Conservation (phyloP, 2,797 vertebrate genomes). For the Apogon talboti region DNA sequence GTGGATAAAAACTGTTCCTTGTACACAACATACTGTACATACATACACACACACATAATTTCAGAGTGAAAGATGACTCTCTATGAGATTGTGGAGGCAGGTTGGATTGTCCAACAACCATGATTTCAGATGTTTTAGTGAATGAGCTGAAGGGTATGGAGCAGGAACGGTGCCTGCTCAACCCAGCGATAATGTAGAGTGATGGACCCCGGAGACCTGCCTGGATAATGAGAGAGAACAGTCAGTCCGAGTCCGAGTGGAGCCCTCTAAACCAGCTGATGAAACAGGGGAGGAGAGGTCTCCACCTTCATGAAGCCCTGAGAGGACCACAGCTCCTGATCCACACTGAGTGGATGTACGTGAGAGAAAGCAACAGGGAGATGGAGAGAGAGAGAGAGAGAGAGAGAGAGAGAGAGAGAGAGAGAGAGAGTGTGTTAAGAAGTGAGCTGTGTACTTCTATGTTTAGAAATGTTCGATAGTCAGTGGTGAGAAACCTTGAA, state of each 20-base stretch:
- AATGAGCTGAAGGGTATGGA: not conserved
- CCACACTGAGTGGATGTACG: constrained; percentile 19
- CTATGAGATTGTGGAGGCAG: no score
- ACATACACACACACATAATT: no score
- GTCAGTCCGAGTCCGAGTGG: constrained; percentile 40
- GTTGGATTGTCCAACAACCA: no score
- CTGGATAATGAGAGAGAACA: constrained; percentile 49
- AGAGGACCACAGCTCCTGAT: constrained; percentile 36
- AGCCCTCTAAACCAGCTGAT: constrained; percentile 50
- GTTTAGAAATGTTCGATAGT: constrained; percentile 29
- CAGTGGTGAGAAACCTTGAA: constrained; percentile 12
- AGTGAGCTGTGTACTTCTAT: constrained; percentile 13
- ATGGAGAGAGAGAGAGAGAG: no score
- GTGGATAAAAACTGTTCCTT: no score
- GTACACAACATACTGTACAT: no score
- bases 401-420: constrained; percentile 6
- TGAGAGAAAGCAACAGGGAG: constrained; percentile 12
- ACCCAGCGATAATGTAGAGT: constrained; percentile 47
- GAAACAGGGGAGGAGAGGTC: constrained; percentile 45
- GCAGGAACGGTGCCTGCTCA: constrained; percentile 14
- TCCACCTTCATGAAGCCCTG: constrained; percentile 22
- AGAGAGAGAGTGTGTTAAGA: constrained; percentile 8
- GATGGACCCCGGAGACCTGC: constrained; percentile 42
- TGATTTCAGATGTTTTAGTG: no score
- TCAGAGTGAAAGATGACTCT: no score